These are phyloP conservation scores for Drosophila ercepeae DNA, from an alignment of 1,140 invertebrate genomes.

Conservation along the genomic window DNA sequence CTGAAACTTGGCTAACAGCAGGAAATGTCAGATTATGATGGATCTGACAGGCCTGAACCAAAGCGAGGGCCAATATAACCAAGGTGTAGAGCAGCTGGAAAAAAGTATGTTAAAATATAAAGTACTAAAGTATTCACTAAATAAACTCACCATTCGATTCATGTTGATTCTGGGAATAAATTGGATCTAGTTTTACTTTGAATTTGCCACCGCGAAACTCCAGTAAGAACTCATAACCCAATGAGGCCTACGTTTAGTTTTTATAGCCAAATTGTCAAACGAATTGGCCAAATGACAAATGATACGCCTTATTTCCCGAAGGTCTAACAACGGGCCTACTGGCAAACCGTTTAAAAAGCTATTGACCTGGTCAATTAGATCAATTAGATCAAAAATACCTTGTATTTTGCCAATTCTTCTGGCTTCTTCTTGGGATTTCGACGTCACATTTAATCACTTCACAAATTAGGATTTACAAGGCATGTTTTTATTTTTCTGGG, in stretches of 20 bases:
- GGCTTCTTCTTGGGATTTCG: neutral
- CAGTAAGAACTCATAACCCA: conserved; percentile 74
- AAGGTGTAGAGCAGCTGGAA: conserved; percentile 56
- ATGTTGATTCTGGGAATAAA: conserved; percentile 41
- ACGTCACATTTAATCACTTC: conserved; percentile 4
- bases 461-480: conserved; percentile 58
- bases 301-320: conserved; percentile 31
- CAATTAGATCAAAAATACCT: too few species aligned
- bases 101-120: neutral
- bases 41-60: conserved; percentile 40
- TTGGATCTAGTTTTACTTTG: conserved; percentile 79
- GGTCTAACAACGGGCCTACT: conserved; percentile 42
- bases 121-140: too few species aligned
- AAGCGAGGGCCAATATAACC: conserved; percentile 33
- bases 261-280: conserved; percentile 51
- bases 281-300: conserved; percentile 50
- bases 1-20: conserved; percentile 24
- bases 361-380: neutral
- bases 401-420: neutral
- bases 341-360: conserved; percentile 26
- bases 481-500: conserved; percentile 47
- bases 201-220: conserved; percentile 69
- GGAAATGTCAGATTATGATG: conserved; percentile 51
- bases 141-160: conserved; percentile 47
- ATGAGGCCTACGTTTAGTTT: conserved; percentile 43